A percentile compares a stretch with the other conserved stretches of the same genome.
These are phyloP conservation scores for Metacarcinus magister DNA, from an alignment of 2,888 invertebrate species.

Conservation along the genomic window DNA sequence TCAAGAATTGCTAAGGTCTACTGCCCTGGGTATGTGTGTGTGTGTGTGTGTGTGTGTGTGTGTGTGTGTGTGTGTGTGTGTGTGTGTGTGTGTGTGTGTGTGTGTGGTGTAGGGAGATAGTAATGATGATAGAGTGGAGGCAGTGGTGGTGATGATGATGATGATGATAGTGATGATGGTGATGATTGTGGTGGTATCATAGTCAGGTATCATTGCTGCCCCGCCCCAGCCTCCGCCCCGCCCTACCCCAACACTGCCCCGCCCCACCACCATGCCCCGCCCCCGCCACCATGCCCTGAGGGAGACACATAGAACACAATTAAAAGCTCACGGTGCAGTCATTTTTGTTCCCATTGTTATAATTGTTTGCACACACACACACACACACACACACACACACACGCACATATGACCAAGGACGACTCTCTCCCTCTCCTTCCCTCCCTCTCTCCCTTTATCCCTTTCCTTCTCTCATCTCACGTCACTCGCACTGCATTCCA, in stretches of 20 bases:
- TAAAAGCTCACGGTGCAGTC: neutral
- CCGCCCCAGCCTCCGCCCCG: neutral
- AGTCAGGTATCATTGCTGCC: neutral
- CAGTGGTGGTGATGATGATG: neutral
- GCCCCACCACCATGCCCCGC: neutral
- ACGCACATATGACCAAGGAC: constrained; percentile 55
- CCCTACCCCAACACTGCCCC: neutral
- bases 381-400: constrained; percentile 28
- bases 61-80: constrained; percentile 48
- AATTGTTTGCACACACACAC: constrained; percentile 58
- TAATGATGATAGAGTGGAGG: neutral
- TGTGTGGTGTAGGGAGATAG: neutral
- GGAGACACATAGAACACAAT: constrained; percentile 8
- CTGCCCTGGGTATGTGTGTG: neutral
- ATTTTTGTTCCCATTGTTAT: constrained; percentile 60
- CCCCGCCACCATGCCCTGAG: neutral
- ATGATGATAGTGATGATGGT: neutral
- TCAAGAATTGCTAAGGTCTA: constrained; percentile 26
- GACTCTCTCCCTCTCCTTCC: neutral
- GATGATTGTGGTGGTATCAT: neutral
- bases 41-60: constrained; percentile 44
- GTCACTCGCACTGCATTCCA: constrained; percentile 6
- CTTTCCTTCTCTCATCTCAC: neutral
- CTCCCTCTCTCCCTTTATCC: constrained; percentile 7
- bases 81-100: constrained; percentile 47